Evolutionary conservation across 2,888 invertebrate genomes (phyloP), one percentile per base, ranked within the genome.

Genomic region (Mesorhabditis belari): DNA sequence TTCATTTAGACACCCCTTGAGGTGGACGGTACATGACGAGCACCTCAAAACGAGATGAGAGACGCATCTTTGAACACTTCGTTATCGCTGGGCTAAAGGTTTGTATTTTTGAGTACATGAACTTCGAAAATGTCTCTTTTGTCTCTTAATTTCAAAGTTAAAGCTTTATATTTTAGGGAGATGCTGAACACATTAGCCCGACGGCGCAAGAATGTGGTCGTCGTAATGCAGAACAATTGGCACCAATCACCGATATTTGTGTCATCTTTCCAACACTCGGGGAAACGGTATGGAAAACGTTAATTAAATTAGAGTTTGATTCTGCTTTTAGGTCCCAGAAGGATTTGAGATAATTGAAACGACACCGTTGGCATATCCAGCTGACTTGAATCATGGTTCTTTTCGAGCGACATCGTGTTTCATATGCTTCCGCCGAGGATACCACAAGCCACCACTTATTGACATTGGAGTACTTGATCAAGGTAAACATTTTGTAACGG

Each of bases 381-480:
- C 98, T 0, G 92, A 99, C 83, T 85, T 98, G 66, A 98, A 98
- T 83, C 93, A 94, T 87, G 96, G 96, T 29, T 94, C 93, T 73
- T 86, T 96, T 5, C 87, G 94, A 50, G 90, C 92, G 63, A 89
- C 90, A 5, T 91, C 92, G 81, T 92, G 94, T 82, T 96, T 87
- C 82, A 86, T 98, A 60, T 96, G 94, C 83, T 91, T 88, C 82
- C 86, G 89, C 68, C 86, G 98, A 62, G 94, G 96, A 28, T 86
- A 91, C 75, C 93, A 98, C 82, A 90, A 91, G 80, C 91, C 96
- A 57, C 95, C 98, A 6, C 87, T 98, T 65, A 93, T 95, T 55
- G 98, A 98, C 84, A 91, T 98, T 79, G 87, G 95, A 71, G 91
- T 99, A 21, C 89, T 96, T 85, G 96, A 93, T 83, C 95, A 98